phyloP scores from a whole-genome alignment of 2,113 vertebrate species.

The Platysteira castanea region DNA sequence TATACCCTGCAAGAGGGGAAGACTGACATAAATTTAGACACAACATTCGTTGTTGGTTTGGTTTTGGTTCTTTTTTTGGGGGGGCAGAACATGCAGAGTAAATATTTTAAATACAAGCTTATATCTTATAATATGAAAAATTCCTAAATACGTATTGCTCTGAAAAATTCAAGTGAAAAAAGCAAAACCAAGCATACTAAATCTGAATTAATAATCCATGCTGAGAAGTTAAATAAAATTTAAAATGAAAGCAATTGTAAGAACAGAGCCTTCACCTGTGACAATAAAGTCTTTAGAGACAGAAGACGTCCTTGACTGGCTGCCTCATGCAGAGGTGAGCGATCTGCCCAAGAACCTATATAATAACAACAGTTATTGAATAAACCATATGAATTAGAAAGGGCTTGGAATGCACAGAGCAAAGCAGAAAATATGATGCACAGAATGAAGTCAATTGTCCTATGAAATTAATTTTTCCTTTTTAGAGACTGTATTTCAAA shows the following conservation, averaged over 20 bases:
- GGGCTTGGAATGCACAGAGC: background rate
- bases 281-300: constrained; percentile 87
- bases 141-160: background rate
- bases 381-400: background rate
- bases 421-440: background rate
- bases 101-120: background rate
- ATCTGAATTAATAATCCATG: background rate
- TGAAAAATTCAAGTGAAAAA: background rate
- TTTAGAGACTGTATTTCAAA: background rate
- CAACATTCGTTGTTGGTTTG: background rate
- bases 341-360: constrained; percentile 92
- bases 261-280: constrained; percentile 78
- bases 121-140: background rate
- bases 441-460: background rate
- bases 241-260: background rate
- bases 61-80: too few species aligned
- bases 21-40: background rate
- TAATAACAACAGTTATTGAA: constrained; percentile 30
- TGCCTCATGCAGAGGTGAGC: constrained; percentile 92
- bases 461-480: background rate
- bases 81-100: background rate
- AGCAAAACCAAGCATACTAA: background rate
- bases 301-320: constrained; percentile 92
- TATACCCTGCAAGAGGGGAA: background rate
- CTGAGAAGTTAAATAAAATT: background rate